Evolutionary conservation across 2,888 invertebrate genomes (phyloP), one percentile per base, ranked within the genome.

Genomic region (Thereva unica): DNA sequence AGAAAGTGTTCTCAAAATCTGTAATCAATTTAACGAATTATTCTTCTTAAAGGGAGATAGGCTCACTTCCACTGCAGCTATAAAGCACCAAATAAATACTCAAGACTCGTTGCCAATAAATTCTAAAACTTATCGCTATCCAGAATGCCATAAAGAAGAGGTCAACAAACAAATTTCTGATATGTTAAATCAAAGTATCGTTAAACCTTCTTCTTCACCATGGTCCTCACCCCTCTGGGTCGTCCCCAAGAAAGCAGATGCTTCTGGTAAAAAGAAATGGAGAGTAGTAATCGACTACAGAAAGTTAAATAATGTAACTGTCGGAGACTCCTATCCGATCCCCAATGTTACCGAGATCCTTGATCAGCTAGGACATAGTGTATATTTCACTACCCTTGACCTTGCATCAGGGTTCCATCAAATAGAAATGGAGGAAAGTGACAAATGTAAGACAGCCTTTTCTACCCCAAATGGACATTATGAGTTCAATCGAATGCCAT

Each of bases 311-410:
- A 50, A 70, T 3, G 63, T 70, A 5, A 70, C 71, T 2, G 49
- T 71, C 8, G 66, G 63, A 38, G 71, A 72, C 40, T 68, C 64
- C 50, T 77, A 73, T 65, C 77, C 78, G 7, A 67, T 72, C 6
- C 70, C 71, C 6, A 67, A 71, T 12, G 65, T 71, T 6, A 69
- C 67, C n/a, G 54, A 55, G 5, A 70, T 69, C 3, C 55, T 72
- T 34, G 71, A 71, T 9, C 67, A 71, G 66, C 12, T 71, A 35
- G 68, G 70, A 4, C 49, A 67, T 6, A 34, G 61, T 1, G 64
- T 49, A 34, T 72, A 69, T 40, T 71, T 71, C 41, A 66, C 70
- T 1, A 70, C 70, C 1, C 23, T 71, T 4, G 68, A 72, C 52
- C 40, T 71, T 1, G 67, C 67, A 4, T 65, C 69, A 49, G 71